phyloP scores from a whole-genome alignment of 2,797 vertebrate genomes.

The Cephalopachus bancanus region DNA sequence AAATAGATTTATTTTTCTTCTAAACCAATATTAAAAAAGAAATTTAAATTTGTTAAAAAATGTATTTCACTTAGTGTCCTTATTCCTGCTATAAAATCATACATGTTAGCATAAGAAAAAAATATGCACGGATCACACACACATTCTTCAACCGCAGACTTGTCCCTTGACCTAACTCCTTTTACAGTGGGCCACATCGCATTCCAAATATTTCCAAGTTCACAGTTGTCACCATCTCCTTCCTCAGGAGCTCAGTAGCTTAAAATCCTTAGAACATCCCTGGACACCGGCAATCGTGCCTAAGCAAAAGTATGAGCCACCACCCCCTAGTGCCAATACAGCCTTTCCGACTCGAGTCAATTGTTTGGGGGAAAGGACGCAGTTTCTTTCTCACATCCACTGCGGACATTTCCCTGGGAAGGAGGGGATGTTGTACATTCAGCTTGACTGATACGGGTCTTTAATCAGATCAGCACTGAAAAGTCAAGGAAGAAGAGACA shows the following conservation, averaged over 20 bases:
- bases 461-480: slow-evolving; percentile 5
- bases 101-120: slow-evolving; percentile 25
- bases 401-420: neutral
- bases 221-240: neutral
- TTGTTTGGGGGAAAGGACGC: neutral
- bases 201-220: neutral
- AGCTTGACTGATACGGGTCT: neutral
- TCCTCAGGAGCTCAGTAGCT: neutral
- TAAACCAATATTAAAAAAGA: slow-evolving; percentile 24
- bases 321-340: rapidly evolving
- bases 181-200: neutral
- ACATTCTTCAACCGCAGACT: neutral
- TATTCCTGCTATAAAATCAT: neutral
- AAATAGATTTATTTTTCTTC: neutral
- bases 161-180: neutral
- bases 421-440: neutral
- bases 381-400: neutral
- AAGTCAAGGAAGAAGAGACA: neutral
- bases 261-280: neutral
- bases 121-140: neutral
- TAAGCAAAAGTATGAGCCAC: neutral
- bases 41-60: slow-evolving; percentile 46
- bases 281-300: neutral
- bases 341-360: neutral
- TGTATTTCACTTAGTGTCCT: neutral